Evolutionary conservation across 2,113 vertebrate genomes (phyloP).

Genomic region (Erinaceus europaeus): DNA sequence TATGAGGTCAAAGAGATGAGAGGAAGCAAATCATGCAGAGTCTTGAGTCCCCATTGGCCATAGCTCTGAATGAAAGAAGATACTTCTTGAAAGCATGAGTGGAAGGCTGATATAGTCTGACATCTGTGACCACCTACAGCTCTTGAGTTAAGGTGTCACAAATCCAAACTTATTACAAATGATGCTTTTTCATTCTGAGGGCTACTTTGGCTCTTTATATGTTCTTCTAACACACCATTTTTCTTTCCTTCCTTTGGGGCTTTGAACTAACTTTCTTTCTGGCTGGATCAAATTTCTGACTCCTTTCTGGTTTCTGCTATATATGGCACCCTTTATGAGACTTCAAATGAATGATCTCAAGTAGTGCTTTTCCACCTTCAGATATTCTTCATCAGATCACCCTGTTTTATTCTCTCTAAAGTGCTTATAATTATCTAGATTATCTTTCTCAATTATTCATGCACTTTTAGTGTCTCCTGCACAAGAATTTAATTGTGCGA

Average conservation of each 20-base stretch:
- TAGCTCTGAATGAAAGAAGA: neutral
- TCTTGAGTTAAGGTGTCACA: neutral
- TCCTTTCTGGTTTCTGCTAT: neutral
- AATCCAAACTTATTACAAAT: neutral
- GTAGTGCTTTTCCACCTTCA: neutral
- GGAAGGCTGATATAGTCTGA: neutral
- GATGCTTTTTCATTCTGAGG: neutral
- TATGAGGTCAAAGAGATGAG: neutral
- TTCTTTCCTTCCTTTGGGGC: neutral
- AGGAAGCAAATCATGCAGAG: neutral
- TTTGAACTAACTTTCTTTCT: neutral
- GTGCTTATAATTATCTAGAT: neutral
- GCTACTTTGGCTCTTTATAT: neutral
- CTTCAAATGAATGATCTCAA: neutral
- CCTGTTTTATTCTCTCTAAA: neutral
- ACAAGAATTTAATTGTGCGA: neutral
- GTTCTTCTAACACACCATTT: neutral
- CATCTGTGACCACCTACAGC: neutral
- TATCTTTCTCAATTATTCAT: neutral
- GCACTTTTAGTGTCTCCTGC: neutral
- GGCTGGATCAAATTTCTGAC: neutral
- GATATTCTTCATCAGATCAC: neutral
- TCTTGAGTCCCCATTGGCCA: too few relatives aligned
- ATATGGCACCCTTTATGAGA: neutral
- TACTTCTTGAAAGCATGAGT: neutral